A percentile compares a stretch with the other conserved stretches of the same genome.
phyloP scores from a whole-genome alignment of 2,888 invertebrate species.

The Xanthia icteritia region DNA sequence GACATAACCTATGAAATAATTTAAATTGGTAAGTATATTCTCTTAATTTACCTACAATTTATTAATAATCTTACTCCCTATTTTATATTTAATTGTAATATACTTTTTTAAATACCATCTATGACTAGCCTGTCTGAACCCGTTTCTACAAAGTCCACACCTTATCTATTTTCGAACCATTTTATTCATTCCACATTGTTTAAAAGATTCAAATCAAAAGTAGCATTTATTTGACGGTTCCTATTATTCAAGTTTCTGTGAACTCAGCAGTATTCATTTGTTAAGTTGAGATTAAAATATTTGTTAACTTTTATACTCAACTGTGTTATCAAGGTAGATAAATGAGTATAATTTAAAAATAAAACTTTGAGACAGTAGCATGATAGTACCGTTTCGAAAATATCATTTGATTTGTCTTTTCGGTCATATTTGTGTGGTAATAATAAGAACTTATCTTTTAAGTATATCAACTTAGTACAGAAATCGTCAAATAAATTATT shows the following conservation, averaged over 20 bases:
- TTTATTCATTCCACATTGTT: conserved; percentile 39
- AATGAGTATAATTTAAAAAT: conserved; percentile 36
- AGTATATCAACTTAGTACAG: conserved; percentile 8
- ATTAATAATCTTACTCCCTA: not conserved
- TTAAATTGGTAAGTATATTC: conserved; percentile 29
- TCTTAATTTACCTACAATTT: not conserved
- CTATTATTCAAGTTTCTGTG: conserved; percentile 35
- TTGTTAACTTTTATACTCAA: conserved; percentile 22
- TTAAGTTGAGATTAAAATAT: conserved; percentile 35
- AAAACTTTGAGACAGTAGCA: conserved; percentile 7
- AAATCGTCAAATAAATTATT: conserved; percentile 43
- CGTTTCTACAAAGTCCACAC: conserved; percentile 43
- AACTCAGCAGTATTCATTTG: conserved; percentile 25
- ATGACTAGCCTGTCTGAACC: not conserved
- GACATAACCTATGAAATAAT: not conserved
- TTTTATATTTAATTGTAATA: not conserved
- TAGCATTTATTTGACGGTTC: conserved; percentile 49
- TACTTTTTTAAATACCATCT: not conserved
- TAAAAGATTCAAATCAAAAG: conserved; percentile 21
- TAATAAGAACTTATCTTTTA: not conserved
- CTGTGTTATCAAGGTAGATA: conserved; percentile 18
- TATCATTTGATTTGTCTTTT: conserved; percentile 6
- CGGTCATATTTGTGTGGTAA: not conserved
- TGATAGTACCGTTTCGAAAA: conserved; percentile 4
- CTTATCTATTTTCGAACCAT: conserved; percentile 20